Base-by-base conservation (phyloP, 1,140 invertebrate genomes). In the Parapsyche elsis region DNA sequence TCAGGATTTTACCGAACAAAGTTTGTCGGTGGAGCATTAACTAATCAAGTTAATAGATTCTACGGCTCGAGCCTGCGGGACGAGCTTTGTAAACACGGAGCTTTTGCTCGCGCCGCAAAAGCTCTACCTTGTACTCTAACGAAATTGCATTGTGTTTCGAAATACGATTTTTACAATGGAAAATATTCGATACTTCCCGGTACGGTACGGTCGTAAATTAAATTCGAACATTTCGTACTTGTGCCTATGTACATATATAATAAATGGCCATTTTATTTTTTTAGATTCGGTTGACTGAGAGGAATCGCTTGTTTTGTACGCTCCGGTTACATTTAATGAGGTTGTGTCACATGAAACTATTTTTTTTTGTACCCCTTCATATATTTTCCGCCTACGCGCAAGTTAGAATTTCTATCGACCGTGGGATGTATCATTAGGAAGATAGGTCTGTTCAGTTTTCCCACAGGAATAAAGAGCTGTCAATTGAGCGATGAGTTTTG, bases 41-140 rank as follows among this genome's bases (percentile, higher is more conserved):
- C 67, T 71, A 71, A 71, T 71, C 67, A 71, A 71, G 67, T 71
- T 71, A 67, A 67, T 67, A 38, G 67, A 71, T 71, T 71, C 21
- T 30, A 19, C 38, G 5, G 67, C 10, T 71, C 38, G 26, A 71
- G 23, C 9, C 24, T 4, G 12, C 21, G 24, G 26, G 10, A 38
- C 30, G 30, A 45, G 57, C 57, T 61, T n/a, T 61, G 57, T 61
- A 61, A 61, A 19, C 57, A 61, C 1, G 16, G 0, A 61, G 57
- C 14, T 61, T 61, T 61, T 38, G 30, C 30, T 38, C 49, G 12
- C 12, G 2, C 12, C 49, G 12, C 49, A 53, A 53, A 53, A 53
- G 49, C 49, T 53, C 16, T 16, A 53, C 21, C 57, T 19, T 61
- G 9, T 61, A 61, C 30, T 38, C 30, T 38, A 38, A 38, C 30